phyloP scores from a whole-genome alignment of 64 coral and sea anemone genomes.

The Pachyseris speciosa region DNA sequence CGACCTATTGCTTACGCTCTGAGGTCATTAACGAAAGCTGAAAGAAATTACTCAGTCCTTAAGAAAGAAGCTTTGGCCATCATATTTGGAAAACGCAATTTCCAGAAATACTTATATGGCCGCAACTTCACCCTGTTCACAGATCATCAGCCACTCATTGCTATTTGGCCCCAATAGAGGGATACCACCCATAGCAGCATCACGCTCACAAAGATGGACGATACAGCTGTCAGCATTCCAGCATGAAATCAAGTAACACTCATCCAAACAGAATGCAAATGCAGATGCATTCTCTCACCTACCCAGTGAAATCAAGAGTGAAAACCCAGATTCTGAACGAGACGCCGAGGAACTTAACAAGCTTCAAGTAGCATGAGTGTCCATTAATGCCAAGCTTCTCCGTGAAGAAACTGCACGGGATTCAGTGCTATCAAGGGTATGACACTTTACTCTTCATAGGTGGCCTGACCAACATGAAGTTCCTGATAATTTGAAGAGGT shows the following conservation, averaged over 20 bases:
- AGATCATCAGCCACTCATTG: conserved; percentile 26
- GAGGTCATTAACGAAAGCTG: no score
- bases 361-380: conserved; percentile 43
- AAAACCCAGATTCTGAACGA: not conserved
- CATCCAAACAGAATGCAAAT: not conserved
- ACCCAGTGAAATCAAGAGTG: not conserved
- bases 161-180: conserved; percentile 41
- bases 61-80: no score
- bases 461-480: not conserved
- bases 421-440: not conserved
- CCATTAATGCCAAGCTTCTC: conserved; percentile 23
- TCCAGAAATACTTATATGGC: not conserved
- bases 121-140: conserved; percentile 7
- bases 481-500: conserved; percentile 18
- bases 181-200: conserved; percentile 45
- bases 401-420: conserved; percentile 23
- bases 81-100: not conserved
- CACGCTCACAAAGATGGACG: conserved; percentile 4
- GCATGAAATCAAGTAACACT: not conserved
- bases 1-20: no score
- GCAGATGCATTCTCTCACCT: conserved; percentile 11
- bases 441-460: not conserved
- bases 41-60: no score
- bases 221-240: not conserved
- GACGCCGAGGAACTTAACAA: not conserved